These are phyloP conservation scores for Spongilla lacustris DNA, from an alignment of 37 sponge, comb jelly and placozoan species.

Conservation along the genomic window DNA sequence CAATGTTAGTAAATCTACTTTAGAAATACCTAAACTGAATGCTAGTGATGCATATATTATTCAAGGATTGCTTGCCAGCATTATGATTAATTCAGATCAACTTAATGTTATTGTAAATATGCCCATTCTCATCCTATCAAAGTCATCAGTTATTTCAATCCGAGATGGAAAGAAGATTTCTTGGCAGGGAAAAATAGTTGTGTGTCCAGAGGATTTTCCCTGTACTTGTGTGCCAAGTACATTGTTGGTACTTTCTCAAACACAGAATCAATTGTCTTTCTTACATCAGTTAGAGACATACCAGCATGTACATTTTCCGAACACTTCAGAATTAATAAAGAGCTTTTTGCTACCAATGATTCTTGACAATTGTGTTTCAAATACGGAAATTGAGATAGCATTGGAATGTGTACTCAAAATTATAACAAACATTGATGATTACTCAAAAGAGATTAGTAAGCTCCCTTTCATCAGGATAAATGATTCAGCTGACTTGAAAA, in stretches of 20 bases:
- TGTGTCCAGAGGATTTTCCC: background rate
- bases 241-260: background rate
- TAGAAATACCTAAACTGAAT: background rate
- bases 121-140: background rate
- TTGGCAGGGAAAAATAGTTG: background rate
- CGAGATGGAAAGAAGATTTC: background rate
- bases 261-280: background rate
- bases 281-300: background rate
- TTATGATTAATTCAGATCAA: background rate
- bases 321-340: conserved; percentile 4
- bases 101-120: background rate
- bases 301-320: background rate
- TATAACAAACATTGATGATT: too few relatives aligned
- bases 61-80: background rate
- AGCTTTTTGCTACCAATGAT: conserved; percentile 21
- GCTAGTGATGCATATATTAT: background rate
- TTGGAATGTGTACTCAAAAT: too few relatives aligned
- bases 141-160: background rate
- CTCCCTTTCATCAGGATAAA: too few relatives aligned
- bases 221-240: background rate
- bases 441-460: too few relatives aligned
- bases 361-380: background rate
- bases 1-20: background rate
- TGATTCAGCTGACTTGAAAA: background rate
- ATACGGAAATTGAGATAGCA: too few relatives aligned